Evolutionary conservation across 2,113 vertebrate genomes (phyloP).

Genomic region (Parus major): DNA sequence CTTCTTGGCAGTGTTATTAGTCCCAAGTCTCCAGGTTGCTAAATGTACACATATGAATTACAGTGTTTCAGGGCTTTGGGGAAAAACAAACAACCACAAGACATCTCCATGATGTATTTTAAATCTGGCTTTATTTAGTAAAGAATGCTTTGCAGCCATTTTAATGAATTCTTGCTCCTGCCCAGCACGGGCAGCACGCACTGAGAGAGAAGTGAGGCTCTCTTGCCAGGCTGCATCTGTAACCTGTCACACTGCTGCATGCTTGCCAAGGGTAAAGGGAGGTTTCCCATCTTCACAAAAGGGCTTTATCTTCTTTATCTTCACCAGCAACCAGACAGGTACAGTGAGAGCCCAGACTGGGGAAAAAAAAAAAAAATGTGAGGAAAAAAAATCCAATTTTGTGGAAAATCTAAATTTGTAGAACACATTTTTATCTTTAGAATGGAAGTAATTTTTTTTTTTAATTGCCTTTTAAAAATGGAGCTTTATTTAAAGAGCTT

Average conservation of each 20-base stretch:
- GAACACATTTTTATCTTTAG: background rate
- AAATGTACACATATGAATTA: background rate
- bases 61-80: background rate
- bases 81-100: accelerated
- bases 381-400: accelerated
- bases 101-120: background rate
- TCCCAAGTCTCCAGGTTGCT: background rate
- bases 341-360: background rate
- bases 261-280: background rate
- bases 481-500: background rate
- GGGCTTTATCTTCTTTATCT: background rate
- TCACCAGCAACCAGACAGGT: background rate
- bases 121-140: background rate
- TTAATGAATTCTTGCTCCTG: background rate
- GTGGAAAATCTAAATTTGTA: background rate
- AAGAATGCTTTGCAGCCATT: background rate
- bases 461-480: background rate
- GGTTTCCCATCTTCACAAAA: background rate
- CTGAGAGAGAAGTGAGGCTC: background rate
- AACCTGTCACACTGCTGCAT: background rate
- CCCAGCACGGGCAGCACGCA: background rate
- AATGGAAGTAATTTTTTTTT: background rate
- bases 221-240: background rate
- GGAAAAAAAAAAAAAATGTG: accelerated
- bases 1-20: background rate